phyloP scores from a whole-genome alignment of 2,797 vertebrate genomes.

The Setipinna tenuifilis region DNA sequence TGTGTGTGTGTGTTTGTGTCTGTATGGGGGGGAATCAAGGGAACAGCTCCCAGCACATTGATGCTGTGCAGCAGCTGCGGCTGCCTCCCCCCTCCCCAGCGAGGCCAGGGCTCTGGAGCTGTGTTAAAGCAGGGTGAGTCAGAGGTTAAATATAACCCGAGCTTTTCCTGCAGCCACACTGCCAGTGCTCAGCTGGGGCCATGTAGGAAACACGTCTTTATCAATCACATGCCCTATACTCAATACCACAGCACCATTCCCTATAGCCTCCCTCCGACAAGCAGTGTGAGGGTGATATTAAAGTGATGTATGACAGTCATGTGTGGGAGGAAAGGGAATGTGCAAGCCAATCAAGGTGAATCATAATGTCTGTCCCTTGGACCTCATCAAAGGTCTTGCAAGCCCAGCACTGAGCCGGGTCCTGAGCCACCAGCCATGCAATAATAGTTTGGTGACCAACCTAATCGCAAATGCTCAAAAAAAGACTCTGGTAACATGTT shows the following conservation, averaged over 20 bases:
- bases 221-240: slow-evolving; percentile 21
- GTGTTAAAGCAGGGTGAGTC: slow-evolving; percentile 52
- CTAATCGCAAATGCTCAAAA: background rate
- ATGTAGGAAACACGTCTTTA: slow-evolving; percentile 33
- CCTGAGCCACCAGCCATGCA: background rate
- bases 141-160: slow-evolving; percentile 57
- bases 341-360: background rate
- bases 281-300: background rate
- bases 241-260: background rate
- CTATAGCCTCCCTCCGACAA: background rate
- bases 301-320: background rate
- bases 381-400: background rate
- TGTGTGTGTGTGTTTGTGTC: background rate
- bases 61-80: slow-evolving; percentile 75
- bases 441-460: background rate
- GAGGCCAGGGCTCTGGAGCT: slow-evolving; percentile 61
- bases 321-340: background rate
- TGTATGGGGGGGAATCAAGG: background rate
- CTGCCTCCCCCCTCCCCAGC: slow-evolving; percentile 65
- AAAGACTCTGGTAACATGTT: too few relatives aligned
- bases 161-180: slow-evolving; percentile 32
- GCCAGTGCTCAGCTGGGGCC: slow-evolving; percentile 20
- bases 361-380: background rate
- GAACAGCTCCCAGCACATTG: slow-evolving; percentile 44
- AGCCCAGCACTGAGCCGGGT: background rate